Evolutionary conservation across 2,113 vertebrate genomes (phyloP).

Genomic region (Penelope pileata): DNA sequence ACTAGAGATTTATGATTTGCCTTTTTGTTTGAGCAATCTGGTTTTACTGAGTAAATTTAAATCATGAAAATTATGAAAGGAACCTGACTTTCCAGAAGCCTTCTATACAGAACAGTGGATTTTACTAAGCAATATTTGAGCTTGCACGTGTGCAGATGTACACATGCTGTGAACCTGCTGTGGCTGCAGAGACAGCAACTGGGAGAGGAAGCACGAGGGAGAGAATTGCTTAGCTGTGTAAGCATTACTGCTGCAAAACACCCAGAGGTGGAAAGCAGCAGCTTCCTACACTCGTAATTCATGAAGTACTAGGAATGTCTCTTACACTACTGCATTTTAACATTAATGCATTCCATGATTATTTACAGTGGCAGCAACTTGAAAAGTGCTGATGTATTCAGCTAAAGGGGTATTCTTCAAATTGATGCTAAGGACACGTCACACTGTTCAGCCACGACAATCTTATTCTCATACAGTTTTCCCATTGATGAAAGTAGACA

Average conservation of each 20-base stretch:
- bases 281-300: neutral
- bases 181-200: neutral
- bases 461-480: neutral
- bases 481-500: neutral
- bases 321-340: neutral
- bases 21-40: neutral
- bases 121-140: neutral
- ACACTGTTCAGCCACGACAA: neutral
- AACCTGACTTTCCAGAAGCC: neutral
- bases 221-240: neutral
- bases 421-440: neutral
- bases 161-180: neutral
- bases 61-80: neutral
- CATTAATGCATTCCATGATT: neutral
- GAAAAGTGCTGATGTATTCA: neutral
- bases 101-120: neutral
- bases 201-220: neutral
- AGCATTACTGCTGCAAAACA: neutral
- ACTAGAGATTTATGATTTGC: neutral
- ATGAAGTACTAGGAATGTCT: neutral
- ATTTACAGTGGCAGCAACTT: neutral
- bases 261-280: neutral
- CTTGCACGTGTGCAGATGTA: accelerated
- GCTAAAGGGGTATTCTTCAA: neutral
- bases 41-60: neutral